phyloP scores from a whole-genome alignment of 2,888 invertebrate genomes.

The Dicranocentrus wangi region DNA sequence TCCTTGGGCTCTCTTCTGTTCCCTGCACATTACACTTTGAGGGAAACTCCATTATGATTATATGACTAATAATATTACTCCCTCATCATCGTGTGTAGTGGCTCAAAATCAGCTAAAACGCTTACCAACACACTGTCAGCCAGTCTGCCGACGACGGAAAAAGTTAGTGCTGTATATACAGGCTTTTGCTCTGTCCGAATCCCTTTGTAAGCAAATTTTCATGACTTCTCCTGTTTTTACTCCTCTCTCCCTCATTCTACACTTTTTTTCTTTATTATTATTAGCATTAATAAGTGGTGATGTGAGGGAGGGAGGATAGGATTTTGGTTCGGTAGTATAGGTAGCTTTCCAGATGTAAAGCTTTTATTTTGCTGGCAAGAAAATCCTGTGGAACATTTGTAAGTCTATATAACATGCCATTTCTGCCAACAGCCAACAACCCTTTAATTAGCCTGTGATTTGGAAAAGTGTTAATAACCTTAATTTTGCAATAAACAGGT shows the following conservation, averaged over 20 bases:
- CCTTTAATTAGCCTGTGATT: too few species aligned
- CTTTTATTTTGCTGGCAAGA: too few species aligned
- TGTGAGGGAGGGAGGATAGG: too few species aligned
- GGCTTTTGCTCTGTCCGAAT: slow-evolving; percentile 18
- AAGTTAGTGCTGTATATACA: neutral
- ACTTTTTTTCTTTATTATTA: slow-evolving; percentile 45
- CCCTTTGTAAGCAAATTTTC: slow-evolving; percentile 38
- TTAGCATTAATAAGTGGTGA: slow-evolving; percentile 46
- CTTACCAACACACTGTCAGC: slow-evolving; percentile 20
- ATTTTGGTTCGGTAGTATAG: too few species aligned
- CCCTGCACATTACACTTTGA: slow-evolving; percentile 36
- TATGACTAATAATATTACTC: slow-evolving; percentile 65
- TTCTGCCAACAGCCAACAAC: too few species aligned
- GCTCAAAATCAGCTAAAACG: slow-evolving; percentile 34
- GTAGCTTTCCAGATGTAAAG: too few species aligned
- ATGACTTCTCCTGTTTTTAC: slow-evolving; percentile 36
- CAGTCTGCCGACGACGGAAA: slow-evolving; percentile 5
- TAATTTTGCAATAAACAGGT: too few species aligned
- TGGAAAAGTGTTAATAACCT: too few species aligned
- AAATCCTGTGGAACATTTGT: too few species aligned
- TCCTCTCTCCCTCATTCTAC: slow-evolving; percentile 25
- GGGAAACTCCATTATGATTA: slow-evolving; percentile 65
- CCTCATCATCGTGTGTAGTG: neutral
- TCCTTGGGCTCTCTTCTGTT: slow-evolving; percentile 59
- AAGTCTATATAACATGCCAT: too few species aligned